Base-by-base conservation (phyloP, 1,140 invertebrate genomes). In the Nasonia vitripennis region DNA sequence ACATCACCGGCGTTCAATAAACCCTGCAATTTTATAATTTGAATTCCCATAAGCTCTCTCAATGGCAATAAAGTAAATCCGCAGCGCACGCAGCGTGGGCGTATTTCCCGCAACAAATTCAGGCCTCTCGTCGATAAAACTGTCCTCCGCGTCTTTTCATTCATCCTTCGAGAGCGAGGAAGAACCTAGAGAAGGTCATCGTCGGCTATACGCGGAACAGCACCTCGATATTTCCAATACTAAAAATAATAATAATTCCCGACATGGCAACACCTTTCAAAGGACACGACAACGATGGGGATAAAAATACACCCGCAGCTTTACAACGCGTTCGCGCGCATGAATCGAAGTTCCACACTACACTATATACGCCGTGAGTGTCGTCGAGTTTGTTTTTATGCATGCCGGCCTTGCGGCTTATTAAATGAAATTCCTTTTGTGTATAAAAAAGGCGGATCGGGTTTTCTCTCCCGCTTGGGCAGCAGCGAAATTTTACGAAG, bases 351-450 rank as follows among this genome's bases (percentile, higher is more conserved):
- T 23, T 20, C 17, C 37, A 51, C 12, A 68, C 67, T 68, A 7
- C n/a, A 2, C 5, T 17, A n/a, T n/a, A n/a, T n/a, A 10, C 20
- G 67, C 68, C 10, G 23, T 9, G 27, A 27, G 23, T 34, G 5
- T 11, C 17, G 23, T 71, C 31, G 70, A 31, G 27, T 14, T 11
- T 20, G 27, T 27, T 17, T 71, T 34, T 34, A 27, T 17, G 70
- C 70, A 2, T 6, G 45, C 73, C n/a, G 48, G 23, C 9, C 14
- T 45, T n/a, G 79, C 31, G 2, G 9, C 37, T 78, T 78, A 84
- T 84, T 84, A 78, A 84, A 84, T 45, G 62, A 14, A 70, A 84
- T 78, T 78, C 68, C 73, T 74, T 48, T 17, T 7, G 27, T 20
- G 0, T 14, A 70, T 78, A 9, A 70, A 71, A 77, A 78, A 71